phyloP scores from a whole-genome alignment of 2,888 invertebrate species.

The Ochropleura plecta region DNA sequence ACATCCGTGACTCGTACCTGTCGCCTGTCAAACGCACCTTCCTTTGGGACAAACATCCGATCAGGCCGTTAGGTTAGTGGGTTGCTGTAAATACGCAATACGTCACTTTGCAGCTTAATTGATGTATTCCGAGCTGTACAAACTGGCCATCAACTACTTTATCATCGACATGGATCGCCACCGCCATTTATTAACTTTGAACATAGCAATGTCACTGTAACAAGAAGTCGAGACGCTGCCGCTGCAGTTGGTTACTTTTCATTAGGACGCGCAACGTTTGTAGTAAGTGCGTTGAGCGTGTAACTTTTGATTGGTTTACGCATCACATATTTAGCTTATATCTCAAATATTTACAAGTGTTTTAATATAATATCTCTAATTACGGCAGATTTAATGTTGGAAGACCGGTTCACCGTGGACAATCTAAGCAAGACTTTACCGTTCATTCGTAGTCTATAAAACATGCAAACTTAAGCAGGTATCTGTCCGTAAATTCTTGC shows the following conservation, averaged over 20 bases:
- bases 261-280: constrained; percentile 14
- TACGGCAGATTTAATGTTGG: constrained; percentile 89
- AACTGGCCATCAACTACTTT: constrained; percentile 74
- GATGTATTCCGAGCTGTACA: constrained; percentile 79
- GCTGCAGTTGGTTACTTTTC: constrained; percentile 28
- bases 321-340: constrained; percentile 12
- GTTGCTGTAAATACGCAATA: constrained; percentile 83
- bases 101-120: constrained; percentile 70
- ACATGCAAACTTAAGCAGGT: constrained; percentile 77
- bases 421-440: constrained; percentile 88
- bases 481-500: constrained; percentile 68
- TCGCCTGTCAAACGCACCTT: constrained; percentile 97
- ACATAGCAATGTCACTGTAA: constrained; percentile 53
- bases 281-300: constrained; percentile 21
- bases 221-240: constrained; percentile 30
- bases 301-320: constrained; percentile 17
- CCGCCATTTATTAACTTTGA: constrained; percentile 64
- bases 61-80: constrained; percentile 97
- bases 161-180: constrained; percentile 73
- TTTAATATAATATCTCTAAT: constrained; percentile 73
- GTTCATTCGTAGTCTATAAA: constrained; percentile 89
- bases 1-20: constrained; percentile 96
- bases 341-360: constrained; percentile 31
- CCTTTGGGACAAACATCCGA: constrained; percentile 97
- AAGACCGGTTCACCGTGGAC: constrained; percentile 85